phyloP scores from a whole-genome alignment of 2,888 invertebrate genomes.

The Nephrocerus scutellatus region DNA sequence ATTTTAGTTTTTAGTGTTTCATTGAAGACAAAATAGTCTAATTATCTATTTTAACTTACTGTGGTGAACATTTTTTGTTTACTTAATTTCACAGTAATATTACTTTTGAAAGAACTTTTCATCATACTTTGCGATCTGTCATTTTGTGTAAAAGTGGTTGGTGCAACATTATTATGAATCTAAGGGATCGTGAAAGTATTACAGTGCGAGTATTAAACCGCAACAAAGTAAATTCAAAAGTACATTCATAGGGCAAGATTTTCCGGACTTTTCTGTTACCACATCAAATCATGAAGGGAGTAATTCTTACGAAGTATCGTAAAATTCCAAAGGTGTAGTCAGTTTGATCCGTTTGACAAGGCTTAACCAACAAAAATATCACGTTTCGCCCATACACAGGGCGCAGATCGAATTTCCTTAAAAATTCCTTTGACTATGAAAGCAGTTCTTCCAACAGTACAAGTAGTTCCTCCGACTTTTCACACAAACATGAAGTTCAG shows the following conservation, averaged over 20 bases:
- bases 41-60: background rate
- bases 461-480: constrained; percentile 3
- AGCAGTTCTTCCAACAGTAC: constrained; percentile 3
- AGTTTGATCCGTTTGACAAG: constrained; percentile 3
- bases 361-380: constrained; percentile 2
- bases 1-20: background rate
- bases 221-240: too few species aligned
- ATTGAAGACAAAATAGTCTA: background rate
- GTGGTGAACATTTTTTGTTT: too few species aligned
- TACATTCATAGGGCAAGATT: background rate
- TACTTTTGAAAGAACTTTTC: background rate
- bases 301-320: constrained; percentile 1
- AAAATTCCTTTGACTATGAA: background rate
- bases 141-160: background rate
- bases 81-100: background rate
- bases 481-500: too few species aligned
- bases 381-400: constrained; percentile 3
- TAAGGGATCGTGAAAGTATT: background rate
- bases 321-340: constrained; percentile 3
- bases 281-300: background rate
- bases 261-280: background rate
- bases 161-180: background rate
- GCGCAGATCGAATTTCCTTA: constrained; percentile 3
- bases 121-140: background rate
- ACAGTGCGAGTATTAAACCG: too few species aligned